Evolutionary conservation across 2,797 vertebrate genomes (phyloP).

Genomic region (Enteromius afrohamiltoni): DNA sequence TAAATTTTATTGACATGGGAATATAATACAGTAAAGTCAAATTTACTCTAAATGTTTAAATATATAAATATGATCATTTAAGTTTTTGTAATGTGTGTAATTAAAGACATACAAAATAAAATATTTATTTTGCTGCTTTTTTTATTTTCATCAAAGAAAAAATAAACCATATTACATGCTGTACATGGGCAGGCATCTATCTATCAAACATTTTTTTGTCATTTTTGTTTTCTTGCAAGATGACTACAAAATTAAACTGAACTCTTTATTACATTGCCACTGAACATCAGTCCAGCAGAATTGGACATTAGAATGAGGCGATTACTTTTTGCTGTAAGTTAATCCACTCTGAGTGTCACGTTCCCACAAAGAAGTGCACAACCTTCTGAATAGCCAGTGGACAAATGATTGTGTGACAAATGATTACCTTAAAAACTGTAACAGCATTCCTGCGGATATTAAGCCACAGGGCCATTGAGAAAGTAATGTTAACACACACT

Average conservation of each 20-base stretch:
- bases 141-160: conserved; percentile 59
- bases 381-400: conserved; percentile 15
- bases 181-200: conserved; percentile 52
- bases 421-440: conserved; percentile 20
- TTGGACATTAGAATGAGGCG: conserved; percentile 29
- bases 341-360: not conserved
- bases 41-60: not conserved
- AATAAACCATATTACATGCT: conserved; percentile 56
- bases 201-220: conserved; percentile 42
- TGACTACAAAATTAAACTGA: conserved; percentile 64
- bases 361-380: conserved; percentile 18
- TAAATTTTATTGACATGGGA: not conserved
- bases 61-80: not conserved
- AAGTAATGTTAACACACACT: conserved; percentile 40
- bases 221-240: conserved; percentile 66
- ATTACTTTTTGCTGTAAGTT: conserved; percentile 15
- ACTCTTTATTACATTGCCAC: conserved; percentile 24
- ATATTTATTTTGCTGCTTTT: conserved; percentile 57
- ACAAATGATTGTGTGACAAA: conserved; percentile 16
- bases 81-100: not conserved
- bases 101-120: not conserved
- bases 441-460: conserved; percentile 6
- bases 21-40: not conserved
- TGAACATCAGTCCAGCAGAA: conserved; percentile 27
- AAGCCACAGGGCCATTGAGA: conserved; percentile 12